A percentile compares a stretch with the other conserved stretches of the same genome.
Conservation (phyloP, 2,888 invertebrate genomes). For the Desoria tigrina region DNA sequence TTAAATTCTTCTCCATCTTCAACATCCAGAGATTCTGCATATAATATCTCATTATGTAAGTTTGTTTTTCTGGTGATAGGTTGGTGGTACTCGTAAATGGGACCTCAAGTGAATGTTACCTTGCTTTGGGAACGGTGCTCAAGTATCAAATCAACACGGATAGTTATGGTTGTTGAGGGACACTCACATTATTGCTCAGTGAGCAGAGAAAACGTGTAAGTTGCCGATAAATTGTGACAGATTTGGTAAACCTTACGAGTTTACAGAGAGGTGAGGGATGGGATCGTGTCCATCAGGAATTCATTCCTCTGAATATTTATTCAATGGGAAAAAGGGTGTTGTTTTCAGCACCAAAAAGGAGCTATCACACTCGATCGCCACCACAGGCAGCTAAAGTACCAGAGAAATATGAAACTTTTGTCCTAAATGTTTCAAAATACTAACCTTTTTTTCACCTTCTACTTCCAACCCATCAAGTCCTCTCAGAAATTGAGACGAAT, state of each 20-base stretch:
- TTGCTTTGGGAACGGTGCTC: no score
- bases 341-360: slow-evolving; percentile 46
- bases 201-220: slow-evolving; percentile 29
- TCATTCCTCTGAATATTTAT: slow-evolving; percentile 13
- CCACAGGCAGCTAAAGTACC: slow-evolving; percentile 1
- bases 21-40: not conserved
- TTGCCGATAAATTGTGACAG: slow-evolving; percentile 34
- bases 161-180: not conserved
- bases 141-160: no score
- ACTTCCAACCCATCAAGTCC: slow-evolving; percentile 19
- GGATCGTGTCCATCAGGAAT: slow-evolving; percentile 19
- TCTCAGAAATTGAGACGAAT: slow-evolving; percentile 17
- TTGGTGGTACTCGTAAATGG: no score
- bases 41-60: slow-evolving; percentile 21
- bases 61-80: slow-evolving; percentile 26
- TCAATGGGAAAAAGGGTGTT: slow-evolving; percentile 43
- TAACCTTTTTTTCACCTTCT: slow-evolving; percentile 15
- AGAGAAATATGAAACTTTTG: slow-evolving; percentile 10
- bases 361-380: slow-evolving; percentile 18
- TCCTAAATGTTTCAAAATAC: slow-evolving; percentile 3
- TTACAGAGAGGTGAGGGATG: not conserved
- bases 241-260: not conserved
- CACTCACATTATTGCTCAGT: slow-evolving; percentile 20
- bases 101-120: not conserved
- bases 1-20: not conserved